Evolutionary conservation across 2,888 invertebrate genomes (phyloP), one percentile per base, ranked within the genome.

Genomic region (Tillus elongatus): DNA sequence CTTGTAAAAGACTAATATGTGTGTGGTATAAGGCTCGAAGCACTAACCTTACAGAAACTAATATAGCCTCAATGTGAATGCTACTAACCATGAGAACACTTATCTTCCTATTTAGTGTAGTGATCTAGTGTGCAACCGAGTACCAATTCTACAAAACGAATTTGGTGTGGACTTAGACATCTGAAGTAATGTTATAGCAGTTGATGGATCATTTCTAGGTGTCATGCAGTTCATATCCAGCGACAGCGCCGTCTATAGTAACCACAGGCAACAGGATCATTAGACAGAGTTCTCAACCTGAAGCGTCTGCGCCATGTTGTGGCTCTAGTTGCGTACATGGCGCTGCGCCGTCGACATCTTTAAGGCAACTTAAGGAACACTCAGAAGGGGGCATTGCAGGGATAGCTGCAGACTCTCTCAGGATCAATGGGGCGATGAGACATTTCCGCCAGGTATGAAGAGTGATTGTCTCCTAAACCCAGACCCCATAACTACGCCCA

Each of bases 341-440:
- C 52, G 73, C 79, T 40, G 78, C 80, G 52, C 82, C 85, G 45
- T 88, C 87, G 68, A 84, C 87, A 60, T 90, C 90, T 27, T 69
- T 90, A 58, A 81, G 89, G 57, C 89, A 90, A 64, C 72, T 90
- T 38, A 75, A 86, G 50, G 70, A 71, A 53, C 63, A 64, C 49
- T 80, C 81, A 30, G 77, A 78, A 44, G 89, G 89, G 61, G 87
- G 88, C 48, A 87, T 95, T 46, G 92, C 92, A 32, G 90, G 90
- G 61, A 95, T 96, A 57, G 95, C 93, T 13, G 91, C 91, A 34
- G 95, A 95, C 69, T 92, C 92, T 40, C 76, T 95, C 53, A 76
- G 93, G 58, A 90, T 95, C 69, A 95, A 93, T 70, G 96, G 95
- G 47, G 93, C 92, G 57, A 89, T 95, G 77, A 77, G 91, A 53